Percentiles rank a stretch among this genome's conserved stretches.
phyloP scores from a whole-genome alignment of 2,797 vertebrate genomes.

The Monodelphis domestica region DNA sequence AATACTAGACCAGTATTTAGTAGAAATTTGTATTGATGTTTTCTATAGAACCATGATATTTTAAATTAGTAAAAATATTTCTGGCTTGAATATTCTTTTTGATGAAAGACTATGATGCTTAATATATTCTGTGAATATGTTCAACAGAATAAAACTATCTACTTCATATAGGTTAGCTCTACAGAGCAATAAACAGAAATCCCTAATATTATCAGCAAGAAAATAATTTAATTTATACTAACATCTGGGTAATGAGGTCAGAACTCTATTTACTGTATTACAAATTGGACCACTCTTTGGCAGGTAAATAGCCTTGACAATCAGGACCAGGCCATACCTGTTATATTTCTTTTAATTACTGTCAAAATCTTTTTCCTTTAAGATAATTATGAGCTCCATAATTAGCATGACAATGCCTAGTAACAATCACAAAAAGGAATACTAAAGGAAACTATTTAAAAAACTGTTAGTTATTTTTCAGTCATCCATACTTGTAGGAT shows the following conservation, averaged over 20 bases:
- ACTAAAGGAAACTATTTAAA: not conserved
- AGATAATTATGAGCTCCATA: not conserved
- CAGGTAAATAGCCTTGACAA: not conserved
- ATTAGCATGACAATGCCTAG: not conserved
- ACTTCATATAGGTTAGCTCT: slow-evolving; percentile 28
- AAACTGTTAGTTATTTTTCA: not conserved
- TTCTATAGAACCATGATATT: not conserved
- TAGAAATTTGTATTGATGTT: not conserved
- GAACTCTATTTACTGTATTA: slow-evolving; percentile 60
- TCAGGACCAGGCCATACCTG: not conserved
- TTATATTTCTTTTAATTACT: not conserved
- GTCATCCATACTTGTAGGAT: not conserved
- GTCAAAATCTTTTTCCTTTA: not conserved
- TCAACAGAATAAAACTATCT: slow-evolving; percentile 55
- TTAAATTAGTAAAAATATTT: slow-evolving; percentile 19
- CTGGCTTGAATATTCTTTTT: slow-evolving; percentile 52
- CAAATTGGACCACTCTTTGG: not conserved
- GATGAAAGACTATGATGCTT: slow-evolving; percentile 20
- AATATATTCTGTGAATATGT: slow-evolving; percentile 44
- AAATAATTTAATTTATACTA: slow-evolving; percentile 68
- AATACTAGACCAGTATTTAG: not conserved
- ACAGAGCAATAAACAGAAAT: slow-evolving; percentile 64
- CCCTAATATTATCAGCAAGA: not conserved
- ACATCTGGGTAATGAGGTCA: slow-evolving; percentile 37
- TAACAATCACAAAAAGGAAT: not conserved